Evolutionary conservation across 1,140 invertebrate genomes (phyloP).

Genomic region (Acyrthosiphon pisum): DNA sequence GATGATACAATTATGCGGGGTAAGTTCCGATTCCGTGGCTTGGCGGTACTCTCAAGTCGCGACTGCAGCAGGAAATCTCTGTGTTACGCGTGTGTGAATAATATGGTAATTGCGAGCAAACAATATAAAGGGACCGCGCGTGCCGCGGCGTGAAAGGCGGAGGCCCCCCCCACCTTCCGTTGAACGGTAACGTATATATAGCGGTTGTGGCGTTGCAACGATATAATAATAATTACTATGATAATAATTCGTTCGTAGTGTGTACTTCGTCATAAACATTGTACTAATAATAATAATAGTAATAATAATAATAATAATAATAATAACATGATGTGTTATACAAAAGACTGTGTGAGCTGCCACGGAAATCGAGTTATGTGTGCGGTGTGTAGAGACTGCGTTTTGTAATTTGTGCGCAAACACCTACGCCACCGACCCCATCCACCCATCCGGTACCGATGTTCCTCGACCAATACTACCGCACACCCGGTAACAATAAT

Average conservation of each 20-base stretch:
- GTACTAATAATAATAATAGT: background rate
- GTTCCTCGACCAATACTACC: background rate
- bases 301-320: background rate
- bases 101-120: constrained; percentile 8
- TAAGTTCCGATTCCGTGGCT: background rate
- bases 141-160: background rate
- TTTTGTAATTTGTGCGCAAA: background rate
- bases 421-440: background rate
- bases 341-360: background rate
- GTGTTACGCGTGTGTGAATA: background rate
- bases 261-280: constrained; percentile 36
- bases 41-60: too few species aligned
- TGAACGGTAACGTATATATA: background rate
- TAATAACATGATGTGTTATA: background rate
- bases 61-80: background rate
- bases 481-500: background rate
- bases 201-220: background rate
- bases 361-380: background rate
- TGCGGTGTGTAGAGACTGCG: background rate
- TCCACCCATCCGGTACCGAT: background rate
- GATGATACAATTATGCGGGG: too few species aligned
- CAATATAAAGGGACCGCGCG: background rate
- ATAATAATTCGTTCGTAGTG: constrained; percentile 15
- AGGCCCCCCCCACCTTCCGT: background rate
- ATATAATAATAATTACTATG: constrained; percentile 12